These are phyloP conservation scores for Uropetala carovei DNA, from an alignment of 2,888 invertebrate species.

Conservation along the genomic window DNA sequence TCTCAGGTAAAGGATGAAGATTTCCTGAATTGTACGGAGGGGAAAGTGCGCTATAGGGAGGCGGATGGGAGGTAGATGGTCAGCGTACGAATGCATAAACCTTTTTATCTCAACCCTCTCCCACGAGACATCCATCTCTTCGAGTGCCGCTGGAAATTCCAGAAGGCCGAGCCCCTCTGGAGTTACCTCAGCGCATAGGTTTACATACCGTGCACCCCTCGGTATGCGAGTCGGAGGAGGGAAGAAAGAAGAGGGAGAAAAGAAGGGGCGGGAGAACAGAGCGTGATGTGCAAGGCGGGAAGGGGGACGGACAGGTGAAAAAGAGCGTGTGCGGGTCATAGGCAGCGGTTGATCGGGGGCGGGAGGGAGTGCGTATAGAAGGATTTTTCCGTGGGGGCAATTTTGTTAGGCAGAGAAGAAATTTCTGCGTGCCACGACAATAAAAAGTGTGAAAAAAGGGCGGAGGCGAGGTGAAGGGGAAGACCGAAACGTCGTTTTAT, in stretches of 20 bases:
- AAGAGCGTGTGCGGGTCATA: not conserved
- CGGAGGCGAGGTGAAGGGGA: not conserved
- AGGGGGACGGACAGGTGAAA: not conserved
- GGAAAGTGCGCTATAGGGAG: no score
- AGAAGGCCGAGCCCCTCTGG: slow-evolving; percentile 48
- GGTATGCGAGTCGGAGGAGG: not conserved
- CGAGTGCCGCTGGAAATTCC: slow-evolving; percentile 44
- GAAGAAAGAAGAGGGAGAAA: not conserved
- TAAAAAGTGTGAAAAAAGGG: not conserved
- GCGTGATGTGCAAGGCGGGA: not conserved
- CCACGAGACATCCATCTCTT: slow-evolving; percentile 28
- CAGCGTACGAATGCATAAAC: not conserved
- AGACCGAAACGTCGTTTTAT: slow-evolving; percentile 36
- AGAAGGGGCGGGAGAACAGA: not conserved
- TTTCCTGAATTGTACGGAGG: not conserved
- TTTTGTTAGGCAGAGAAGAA: not conserved
- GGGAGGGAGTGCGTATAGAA: not conserved
- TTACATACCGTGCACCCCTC: slow-evolving; percentile 33
- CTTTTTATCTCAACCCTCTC: not conserved
- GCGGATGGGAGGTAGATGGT: not conserved
- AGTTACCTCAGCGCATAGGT: slow-evolving; percentile 38
- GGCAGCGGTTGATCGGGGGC: not conserved
- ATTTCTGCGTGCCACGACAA: slow-evolving; percentile 9
- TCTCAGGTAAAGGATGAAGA: not conserved
- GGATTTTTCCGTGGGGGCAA: not conserved